These are phyloP conservation scores for Spea multiplicata DNA, from an alignment of 2,113 vertebrate genomes.

Conservation along the genomic window DNA sequence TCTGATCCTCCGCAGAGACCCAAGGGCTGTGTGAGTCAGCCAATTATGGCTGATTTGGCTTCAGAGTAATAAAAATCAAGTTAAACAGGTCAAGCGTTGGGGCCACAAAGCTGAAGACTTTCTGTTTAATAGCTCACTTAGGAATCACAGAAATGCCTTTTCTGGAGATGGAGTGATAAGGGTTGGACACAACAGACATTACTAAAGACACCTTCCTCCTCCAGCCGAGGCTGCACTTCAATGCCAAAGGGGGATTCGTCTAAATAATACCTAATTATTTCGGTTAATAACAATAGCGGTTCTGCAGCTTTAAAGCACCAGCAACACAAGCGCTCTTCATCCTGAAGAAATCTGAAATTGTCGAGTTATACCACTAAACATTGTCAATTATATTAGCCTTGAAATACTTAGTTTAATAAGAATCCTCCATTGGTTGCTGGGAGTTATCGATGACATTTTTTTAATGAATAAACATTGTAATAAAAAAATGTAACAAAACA, in stretches of 20 bases:
- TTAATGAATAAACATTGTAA: no score
- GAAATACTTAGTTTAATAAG: no score
- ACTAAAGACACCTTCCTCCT: slow-evolving; percentile 12
- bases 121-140: slow-evolving; percentile 42
- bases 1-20: slow-evolving; percentile 35
- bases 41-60: slow-evolving; percentile 44
- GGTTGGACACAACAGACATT: neutral
- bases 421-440: no score
- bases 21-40: slow-evolving; percentile 38
- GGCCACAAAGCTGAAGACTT: slow-evolving; percentile 39
- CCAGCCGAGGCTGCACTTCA: neutral
- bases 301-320: no score
- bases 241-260: slow-evolving; percentile 7
- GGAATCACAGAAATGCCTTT: slow-evolving; percentile 24
- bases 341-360: no score
- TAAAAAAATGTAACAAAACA: no score
- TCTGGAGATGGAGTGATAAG: slow-evolving; percentile 37
- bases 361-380: no score
- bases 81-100: slow-evolving; percentile 45
- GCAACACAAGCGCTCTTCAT: no score
- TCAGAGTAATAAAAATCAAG: slow-evolving; percentile 46
- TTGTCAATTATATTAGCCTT: no score
- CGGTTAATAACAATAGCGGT: no score
- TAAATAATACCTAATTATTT: neutral
- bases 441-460: no score